Evolutionary conservation across 2,113 vertebrate species (phyloP), one percentile per base, ranked within the genome.

Genomic region (Tyrannus savana): DNA sequence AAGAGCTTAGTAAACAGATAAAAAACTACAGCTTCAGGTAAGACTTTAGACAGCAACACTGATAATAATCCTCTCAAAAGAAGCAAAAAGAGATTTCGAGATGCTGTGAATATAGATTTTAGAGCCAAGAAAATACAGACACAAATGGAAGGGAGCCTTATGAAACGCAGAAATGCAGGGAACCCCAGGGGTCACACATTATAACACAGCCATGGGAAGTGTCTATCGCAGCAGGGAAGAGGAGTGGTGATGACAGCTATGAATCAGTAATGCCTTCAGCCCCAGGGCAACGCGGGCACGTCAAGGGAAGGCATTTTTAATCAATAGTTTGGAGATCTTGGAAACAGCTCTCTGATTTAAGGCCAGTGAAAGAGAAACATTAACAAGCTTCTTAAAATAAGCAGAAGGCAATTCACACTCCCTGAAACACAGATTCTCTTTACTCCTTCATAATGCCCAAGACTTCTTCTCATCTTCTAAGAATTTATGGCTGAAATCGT

Each of bases 391-490:
- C 37, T 87, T 44, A 60, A 87, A 90, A 69, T 35, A 37, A 86
- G 55, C 22, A 69, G 33, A 79, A 76, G n/a, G 33, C 14, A 24
- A 59, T 17, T 55, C 24, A 68, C 10, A 39, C 6, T 21, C 64
- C 59, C 46, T 72, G 35, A 67, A 78, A 58, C 25, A 41, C 7
- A 31, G 19, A 18, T 66, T 93, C n/a, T 74, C 46, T 66, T 76
- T 30, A 64, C 6, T 47, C 4, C 14, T 14, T 8, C 14, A 6
- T 2, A 1, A 8, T 0, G 0, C 35, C 5, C 10, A 56, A 52
- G 18, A 28, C 31, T 19, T 62, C 27, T 41, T 60, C 42, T 30
- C 23, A 52, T 25, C 64, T 44, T 72, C 27, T 46, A 59, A 16
- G 28, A 53, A 67, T 7, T n/a, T 41, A 22, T 3, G 8, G 39